Conservation (phyloP, 2,888 invertebrate species). For the Tridacna gigas region DNA sequence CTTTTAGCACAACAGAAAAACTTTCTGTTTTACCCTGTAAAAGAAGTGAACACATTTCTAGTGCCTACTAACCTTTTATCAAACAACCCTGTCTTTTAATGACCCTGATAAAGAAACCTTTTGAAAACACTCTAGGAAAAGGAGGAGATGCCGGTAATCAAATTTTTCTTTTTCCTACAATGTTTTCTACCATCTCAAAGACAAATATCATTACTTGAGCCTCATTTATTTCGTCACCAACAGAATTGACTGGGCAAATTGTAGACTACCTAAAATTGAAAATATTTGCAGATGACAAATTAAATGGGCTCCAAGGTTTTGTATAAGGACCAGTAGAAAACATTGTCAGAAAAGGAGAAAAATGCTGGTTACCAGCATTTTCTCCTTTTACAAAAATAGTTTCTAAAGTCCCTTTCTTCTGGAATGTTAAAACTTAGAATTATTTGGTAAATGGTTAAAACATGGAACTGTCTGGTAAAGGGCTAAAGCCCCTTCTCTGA, state of each 20-base stretch:
- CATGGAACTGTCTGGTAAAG: not conserved
- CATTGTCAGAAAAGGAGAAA: not conserved
- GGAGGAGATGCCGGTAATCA: not conserved
- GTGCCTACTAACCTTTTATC: not conserved
- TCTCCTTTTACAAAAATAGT: not conserved
- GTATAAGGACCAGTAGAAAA: not conserved
- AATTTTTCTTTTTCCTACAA: too few species aligned
- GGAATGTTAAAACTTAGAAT: too few species aligned
- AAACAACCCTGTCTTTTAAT: not conserved
- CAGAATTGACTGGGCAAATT: too few species aligned
- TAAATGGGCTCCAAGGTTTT: too few species aligned
- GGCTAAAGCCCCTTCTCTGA: not conserved
- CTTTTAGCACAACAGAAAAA: slow-evolving; percentile 51
- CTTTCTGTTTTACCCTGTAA: slow-evolving; percentile 51
- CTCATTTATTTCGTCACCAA: too few species aligned
- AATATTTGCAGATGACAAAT: too few species aligned
- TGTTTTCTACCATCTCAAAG: too few species aligned
- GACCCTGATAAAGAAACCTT: not conserved
- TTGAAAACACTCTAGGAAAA: not conserved
- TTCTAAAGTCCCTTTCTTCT: not conserved
- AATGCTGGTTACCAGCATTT: not conserved
- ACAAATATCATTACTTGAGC: too few species aligned
- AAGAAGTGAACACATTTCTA: not conserved
- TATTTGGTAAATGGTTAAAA: too few species aligned
- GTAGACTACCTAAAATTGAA: too few species aligned